Conservation (phyloP, 2,797 vertebrate genomes). For the Sebastes dallii region DNA sequence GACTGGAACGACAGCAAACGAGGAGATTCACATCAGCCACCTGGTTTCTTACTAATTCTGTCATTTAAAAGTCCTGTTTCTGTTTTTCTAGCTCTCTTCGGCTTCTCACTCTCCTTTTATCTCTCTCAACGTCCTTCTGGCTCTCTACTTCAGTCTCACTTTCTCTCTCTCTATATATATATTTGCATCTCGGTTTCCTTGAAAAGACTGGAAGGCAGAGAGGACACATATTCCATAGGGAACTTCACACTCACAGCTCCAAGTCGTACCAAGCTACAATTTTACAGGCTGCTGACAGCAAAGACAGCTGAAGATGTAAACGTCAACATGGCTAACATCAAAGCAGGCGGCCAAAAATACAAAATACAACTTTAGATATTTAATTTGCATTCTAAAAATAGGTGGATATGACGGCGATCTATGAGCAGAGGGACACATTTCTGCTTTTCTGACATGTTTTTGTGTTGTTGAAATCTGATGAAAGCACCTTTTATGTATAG, state of each 20-base stretch:
- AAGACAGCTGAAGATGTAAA: constrained; percentile 1
- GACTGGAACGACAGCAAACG: background rate
- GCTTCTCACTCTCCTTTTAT: background rate
- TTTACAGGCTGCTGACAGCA: background rate
- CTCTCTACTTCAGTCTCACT: background rate
- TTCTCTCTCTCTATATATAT: background rate
- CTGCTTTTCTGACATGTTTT: background rate
- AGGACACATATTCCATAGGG: constrained; percentile 15
- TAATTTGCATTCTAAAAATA: background rate
- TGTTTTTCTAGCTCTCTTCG: background rate
- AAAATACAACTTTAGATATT: constrained; percentile 8
- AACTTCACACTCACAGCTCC: background rate
- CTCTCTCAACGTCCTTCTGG: no score
- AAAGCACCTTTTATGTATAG: background rate
- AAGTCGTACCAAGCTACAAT: background rate
- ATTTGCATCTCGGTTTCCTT: background rate
- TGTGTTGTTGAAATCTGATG: background rate
- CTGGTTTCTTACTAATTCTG: background rate
- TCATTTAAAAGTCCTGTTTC: no score
- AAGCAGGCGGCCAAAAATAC: background rate
- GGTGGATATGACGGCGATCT: background rate
- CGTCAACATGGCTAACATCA: background rate
- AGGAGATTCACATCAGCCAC: background rate
- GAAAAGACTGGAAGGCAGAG: background rate
- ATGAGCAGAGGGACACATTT: background rate